Percentiles rank a stretch among this genome's conserved stretches.
These are phyloP conservation scores for Ranitomeya imitator DNA, from an alignment of 2,113 vertebrate genomes.

Conservation along the genomic window DNA sequence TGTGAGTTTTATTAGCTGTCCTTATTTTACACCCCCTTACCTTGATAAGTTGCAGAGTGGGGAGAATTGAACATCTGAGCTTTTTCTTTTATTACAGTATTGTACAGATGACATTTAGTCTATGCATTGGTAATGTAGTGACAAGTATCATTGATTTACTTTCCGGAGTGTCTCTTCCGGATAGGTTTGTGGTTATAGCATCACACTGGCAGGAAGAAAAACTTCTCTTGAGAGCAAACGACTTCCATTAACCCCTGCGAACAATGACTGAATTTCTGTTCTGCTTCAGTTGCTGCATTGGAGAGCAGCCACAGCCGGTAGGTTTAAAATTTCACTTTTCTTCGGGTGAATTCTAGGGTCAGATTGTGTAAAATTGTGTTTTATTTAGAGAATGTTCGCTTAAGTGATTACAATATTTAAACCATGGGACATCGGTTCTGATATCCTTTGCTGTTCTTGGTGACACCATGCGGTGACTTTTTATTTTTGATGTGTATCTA, in stretches of 20 bases:
- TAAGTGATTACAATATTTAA: not conserved
- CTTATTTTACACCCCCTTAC: not conserved
- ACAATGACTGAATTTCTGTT: constrained; percentile 82
- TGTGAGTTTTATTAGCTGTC: too few relatives aligned
- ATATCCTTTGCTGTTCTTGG: not conserved
- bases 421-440: not conserved
- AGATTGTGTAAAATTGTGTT: not conserved
- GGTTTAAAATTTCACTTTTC: constrained; percentile 63
- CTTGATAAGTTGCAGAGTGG: not conserved
- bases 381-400: not conserved
- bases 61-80: not conserved
- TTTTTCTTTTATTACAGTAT: not conserved
- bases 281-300: constrained; percentile 73
- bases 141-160: constrained; percentile 32
- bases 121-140: not conserved
- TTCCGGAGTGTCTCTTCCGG: constrained; percentile 37
- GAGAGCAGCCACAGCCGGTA: constrained; percentile 87
- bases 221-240: constrained; percentile 5
- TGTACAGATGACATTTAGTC: not conserved
- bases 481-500: not conserved
- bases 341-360: not conserved
- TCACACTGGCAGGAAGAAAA: constrained; percentile 41
- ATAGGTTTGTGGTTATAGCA: constrained; percentile 45
- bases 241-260: constrained; percentile 41
- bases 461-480: not conserved